Conservation (phyloP, 2,113 vertebrate species). For the Atlantisia rogersi region DNA sequence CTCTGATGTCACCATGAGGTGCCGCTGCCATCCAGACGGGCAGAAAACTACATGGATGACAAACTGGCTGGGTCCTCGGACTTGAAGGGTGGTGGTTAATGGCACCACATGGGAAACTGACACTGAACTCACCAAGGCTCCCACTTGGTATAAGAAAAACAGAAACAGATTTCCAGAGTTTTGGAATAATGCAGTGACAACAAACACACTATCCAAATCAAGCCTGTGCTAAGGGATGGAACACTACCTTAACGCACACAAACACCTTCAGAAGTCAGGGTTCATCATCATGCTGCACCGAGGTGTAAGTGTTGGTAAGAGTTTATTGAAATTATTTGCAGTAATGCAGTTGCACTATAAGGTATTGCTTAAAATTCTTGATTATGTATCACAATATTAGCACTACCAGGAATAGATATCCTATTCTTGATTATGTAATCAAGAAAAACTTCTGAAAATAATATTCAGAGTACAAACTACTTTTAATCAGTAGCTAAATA, state of each 20-base stretch:
- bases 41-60: too few relatives aligned
- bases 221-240: neutral
- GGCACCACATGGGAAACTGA: neutral
- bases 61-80: neutral
- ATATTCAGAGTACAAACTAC: conserved; percentile 63
- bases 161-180: neutral
- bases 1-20: neutral
- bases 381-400: neutral
- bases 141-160: neutral
- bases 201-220: neutral
- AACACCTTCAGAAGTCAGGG: neutral
- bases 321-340: neutral
- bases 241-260: neutral
- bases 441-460: conserved; percentile 66
- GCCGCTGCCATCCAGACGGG: too few relatives aligned
- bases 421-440: conserved; percentile 69
- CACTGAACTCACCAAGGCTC: neutral
- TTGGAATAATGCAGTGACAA: neutral
- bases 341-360: neutral
- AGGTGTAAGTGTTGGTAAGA: neutral
- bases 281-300: neutral
- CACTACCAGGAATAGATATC: conserved; percentile 20
- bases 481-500: conserved; percentile 76
- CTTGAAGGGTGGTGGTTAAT: neutral
- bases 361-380: conserved; percentile 9